Evolutionary conservation across 2,113 vertebrate species (phyloP).

Genomic region (Eclectus roratus): DNA sequence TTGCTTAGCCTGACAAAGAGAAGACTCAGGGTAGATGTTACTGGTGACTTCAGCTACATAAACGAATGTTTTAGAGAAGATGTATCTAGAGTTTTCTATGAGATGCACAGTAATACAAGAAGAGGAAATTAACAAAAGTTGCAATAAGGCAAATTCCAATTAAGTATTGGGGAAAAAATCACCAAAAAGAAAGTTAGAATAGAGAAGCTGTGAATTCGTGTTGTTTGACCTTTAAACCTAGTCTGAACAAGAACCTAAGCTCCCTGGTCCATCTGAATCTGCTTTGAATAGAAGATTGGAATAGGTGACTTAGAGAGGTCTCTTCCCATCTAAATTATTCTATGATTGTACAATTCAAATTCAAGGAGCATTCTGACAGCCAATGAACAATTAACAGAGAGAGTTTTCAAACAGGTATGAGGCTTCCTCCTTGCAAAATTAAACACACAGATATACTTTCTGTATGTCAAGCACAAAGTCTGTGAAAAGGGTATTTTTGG

Average conservation of each 20-base stretch:
- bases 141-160: neutral
- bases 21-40: neutral
- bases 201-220: neutral
- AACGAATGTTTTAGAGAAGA: neutral
- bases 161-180: neutral
- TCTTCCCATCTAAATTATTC: neutral
- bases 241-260: neutral
- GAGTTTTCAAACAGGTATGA: neutral
- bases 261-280: neutral
- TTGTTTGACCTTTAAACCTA: neutral
- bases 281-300: neutral
- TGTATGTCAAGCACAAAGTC: neutral
- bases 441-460: neutral
- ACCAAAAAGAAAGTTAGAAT: neutral
- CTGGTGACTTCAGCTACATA: neutral
- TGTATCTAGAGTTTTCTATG: neutral
- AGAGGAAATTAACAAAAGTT: neutral
- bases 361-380: neutral
- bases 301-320: neutral
- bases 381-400: neutral
- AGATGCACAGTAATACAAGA: neutral
- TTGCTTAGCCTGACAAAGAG: neutral
- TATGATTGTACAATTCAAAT: neutral
- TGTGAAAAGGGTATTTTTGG: neutral
- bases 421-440: neutral